These are phyloP conservation scores for Luscinia luscinia DNA, from an alignment of 2,797 vertebrate genomes.

Conservation along the genomic window DNA sequence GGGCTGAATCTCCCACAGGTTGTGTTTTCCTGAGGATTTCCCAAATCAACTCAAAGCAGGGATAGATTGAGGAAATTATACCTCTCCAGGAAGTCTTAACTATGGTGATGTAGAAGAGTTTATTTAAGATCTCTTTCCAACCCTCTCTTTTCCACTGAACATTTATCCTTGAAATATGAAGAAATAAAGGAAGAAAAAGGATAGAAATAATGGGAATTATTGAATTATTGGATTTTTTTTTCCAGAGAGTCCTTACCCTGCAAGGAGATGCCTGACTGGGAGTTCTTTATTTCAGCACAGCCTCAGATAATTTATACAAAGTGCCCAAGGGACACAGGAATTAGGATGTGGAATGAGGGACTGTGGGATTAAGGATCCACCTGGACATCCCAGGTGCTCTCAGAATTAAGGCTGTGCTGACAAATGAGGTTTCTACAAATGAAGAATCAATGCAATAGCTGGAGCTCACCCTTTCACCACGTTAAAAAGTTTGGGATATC, in stretches of 20 bases:
- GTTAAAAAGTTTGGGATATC: not conserved
- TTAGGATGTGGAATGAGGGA: not conserved
- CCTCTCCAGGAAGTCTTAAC: not conserved
- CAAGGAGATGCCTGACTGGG: not conserved
- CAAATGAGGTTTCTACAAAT: not conserved
- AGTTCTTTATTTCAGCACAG: not conserved
- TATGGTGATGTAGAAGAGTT: rapidly evolving
- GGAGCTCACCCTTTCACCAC: not conserved
- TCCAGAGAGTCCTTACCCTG: not conserved
- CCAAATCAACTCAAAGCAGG: not conserved
- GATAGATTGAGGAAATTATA: not conserved
- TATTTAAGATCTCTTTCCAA: not conserved
- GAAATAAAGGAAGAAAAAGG: not conserved
- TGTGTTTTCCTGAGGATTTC: not conserved
- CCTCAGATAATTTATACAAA: not conserved
- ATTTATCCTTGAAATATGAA: not conserved
- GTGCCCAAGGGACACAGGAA: not conserved
- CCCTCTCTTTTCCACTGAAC: not conserved
- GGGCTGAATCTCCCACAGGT: not conserved
- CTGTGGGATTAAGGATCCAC: not conserved
- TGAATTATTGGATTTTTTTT: too few relatives aligned
- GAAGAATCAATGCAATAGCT: rapidly evolving
- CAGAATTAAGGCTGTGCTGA: too few relatives aligned
- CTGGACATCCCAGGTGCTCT: not conserved
- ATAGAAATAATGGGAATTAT: not conserved